These are phyloP conservation scores for Callithrix jacchus DNA, from an alignment of 2,113 vertebrate species.

Conservation along the genomic window DNA sequence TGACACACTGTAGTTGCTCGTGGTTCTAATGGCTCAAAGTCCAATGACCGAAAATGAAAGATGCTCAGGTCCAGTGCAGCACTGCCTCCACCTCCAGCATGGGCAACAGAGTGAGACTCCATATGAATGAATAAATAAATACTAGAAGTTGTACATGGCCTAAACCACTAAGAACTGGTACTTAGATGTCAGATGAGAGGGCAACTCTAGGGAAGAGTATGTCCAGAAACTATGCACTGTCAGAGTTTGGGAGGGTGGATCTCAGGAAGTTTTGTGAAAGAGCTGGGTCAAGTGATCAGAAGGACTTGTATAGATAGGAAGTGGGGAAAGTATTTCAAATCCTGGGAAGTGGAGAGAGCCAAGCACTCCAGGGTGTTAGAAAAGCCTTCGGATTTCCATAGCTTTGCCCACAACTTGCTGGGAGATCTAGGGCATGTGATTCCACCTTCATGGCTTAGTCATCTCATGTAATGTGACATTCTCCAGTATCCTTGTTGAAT, in stretches of 20 bases:
- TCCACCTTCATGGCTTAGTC: neutral
- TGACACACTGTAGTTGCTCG: conserved; percentile 95
- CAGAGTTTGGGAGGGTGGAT: neutral
- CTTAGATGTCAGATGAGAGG: neutral
- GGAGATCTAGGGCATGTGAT: neutral
- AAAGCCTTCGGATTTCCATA: neutral
- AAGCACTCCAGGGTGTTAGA: neutral
- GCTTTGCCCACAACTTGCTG: neutral
- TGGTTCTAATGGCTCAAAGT: conserved; percentile 80
- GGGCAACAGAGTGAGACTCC: no score
- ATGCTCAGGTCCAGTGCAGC: neutral
- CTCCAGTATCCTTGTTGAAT: neutral
- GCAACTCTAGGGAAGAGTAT: neutral
- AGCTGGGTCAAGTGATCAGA: neutral
- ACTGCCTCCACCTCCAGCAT: no score
- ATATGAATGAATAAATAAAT: neutral
- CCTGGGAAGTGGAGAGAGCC: neutral
- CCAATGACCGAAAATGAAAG: conserved; percentile 68
- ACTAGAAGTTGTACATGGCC: neutral
- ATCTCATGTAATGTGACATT: neutral
- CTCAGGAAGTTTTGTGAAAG: neutral
- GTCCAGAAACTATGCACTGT: neutral
- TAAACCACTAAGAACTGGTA: neutral
- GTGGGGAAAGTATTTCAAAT: neutral
- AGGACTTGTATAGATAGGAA: neutral